These are phyloP conservation scores for Tachuris rubrigastra DNA, from an alignment of 2,113 vertebrate species.

Conservation along the genomic window DNA sequence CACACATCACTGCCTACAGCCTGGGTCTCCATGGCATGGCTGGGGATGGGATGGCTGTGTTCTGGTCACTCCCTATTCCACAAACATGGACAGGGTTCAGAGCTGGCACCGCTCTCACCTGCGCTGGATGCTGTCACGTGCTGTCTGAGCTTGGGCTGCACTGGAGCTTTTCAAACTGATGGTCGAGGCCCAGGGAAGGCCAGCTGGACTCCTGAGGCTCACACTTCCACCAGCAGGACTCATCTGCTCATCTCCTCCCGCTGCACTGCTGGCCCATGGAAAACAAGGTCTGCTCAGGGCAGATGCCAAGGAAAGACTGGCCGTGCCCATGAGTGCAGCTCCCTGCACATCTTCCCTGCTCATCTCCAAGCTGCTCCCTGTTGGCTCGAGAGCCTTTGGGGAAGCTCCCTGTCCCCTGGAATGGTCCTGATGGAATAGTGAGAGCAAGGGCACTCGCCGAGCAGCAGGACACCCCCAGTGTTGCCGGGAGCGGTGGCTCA, in stretches of 20 bases:
- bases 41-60: background rate
- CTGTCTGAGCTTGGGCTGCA: background rate
- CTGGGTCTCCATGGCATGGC: rapidly evolving
- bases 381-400: background rate
- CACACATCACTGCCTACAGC: background rate
- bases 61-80: background rate
- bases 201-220: rapidly evolving
- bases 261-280: rapidly evolving
- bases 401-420: background rate
- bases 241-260: background rate
- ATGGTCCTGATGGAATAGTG: background rate
- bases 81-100: background rate
- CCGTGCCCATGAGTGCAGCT: rapidly evolving
- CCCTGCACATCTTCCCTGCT: background rate
- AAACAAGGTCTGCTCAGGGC: background rate
- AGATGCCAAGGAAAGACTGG: background rate
- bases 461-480: background rate
- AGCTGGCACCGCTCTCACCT: background rate
- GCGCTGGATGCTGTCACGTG: rapidly evolving
- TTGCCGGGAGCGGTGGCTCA: background rate
- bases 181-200: rapidly evolving
- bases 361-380: too few species aligned
- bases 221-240: background rate
- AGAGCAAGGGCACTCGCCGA: background rate
- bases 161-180: background rate